Conservation (phyloP, 2,113 vertebrate genomes). For the Phalacrocorax carbo region DNA sequence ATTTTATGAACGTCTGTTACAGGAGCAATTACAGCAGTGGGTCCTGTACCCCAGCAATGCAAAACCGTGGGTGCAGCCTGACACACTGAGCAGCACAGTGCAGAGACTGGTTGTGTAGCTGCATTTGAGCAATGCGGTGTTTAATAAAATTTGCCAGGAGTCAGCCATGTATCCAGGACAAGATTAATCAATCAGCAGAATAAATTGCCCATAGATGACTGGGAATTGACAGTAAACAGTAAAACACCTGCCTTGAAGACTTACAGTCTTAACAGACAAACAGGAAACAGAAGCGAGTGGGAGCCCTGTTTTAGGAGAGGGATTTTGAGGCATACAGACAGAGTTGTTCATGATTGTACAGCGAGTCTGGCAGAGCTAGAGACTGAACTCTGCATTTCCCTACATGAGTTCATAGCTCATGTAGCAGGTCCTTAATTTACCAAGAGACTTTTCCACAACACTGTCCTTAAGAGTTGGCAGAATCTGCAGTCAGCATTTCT, state of each 20-base stretch:
- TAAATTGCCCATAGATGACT: conserved; percentile 59
- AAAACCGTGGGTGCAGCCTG: not conserved
- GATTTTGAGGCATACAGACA: not conserved
- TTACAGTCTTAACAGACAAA: not conserved
- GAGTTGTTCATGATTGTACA: not conserved
- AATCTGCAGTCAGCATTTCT: not conserved
- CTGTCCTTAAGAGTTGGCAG: conserved; percentile 20
- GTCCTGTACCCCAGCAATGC: not conserved
- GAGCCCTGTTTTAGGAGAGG: not conserved
- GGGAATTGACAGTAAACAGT: conserved; percentile 59
- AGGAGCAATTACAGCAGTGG: not conserved
- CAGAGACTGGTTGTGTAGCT: not conserved
- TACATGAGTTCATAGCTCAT: not conserved
- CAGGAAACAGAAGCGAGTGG: conserved; percentile 36
- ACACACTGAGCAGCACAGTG: not conserved
- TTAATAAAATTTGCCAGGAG: conserved; percentile 33
- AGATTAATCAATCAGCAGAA: conserved; percentile 42
- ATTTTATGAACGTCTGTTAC: not conserved
- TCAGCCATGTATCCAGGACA: conserved; percentile 20
- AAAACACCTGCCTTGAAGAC: conserved; percentile 55
- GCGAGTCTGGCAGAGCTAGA: not conserved
- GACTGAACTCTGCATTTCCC: conserved; percentile 2
- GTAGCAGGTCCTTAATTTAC: conserved; percentile 47
- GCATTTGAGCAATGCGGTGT: not conserved
- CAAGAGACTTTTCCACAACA: not conserved